A percentile compares a stretch with the other conserved stretches of the same genome.
Evolutionary conservation across 2,888 invertebrate species (phyloP).

Genomic region (Drosophila emarginata): DNA sequence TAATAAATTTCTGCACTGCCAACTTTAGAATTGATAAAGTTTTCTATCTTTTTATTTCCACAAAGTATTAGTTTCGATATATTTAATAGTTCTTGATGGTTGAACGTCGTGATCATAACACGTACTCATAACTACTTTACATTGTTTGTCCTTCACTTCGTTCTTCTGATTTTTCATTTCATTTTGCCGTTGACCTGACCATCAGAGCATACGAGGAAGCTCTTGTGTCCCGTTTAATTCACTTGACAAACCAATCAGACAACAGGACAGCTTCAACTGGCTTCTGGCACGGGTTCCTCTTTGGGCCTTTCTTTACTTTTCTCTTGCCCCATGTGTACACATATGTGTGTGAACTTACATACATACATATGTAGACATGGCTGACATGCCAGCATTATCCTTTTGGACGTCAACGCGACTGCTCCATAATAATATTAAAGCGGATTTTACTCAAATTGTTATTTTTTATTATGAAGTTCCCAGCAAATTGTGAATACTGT

Average conservation of each 20-base stretch:
- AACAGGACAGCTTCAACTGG: slow-evolving; percentile 1
- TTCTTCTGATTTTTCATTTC: slow-evolving; percentile 10
- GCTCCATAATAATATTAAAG: slow-evolving; percentile 71
- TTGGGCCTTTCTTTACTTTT: slow-evolving; percentile 23
- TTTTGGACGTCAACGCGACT: slow-evolving; percentile 36
- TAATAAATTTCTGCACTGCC: too few species aligned
- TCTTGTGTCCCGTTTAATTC: slow-evolving; percentile 46
- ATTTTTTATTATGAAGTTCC: slow-evolving; percentile 56
- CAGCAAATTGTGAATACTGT: too few species aligned
- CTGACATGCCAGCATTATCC: slow-evolving; percentile 55
- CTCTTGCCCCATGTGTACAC: neutral
- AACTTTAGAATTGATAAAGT: neutral
- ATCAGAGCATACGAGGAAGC: neutral
- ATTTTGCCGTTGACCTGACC: slow-evolving; percentile 3
- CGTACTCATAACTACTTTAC: slow-evolving; percentile 6
- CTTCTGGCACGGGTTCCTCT: slow-evolving; percentile 6
- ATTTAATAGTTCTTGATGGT: neutral
- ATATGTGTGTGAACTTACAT: neutral
- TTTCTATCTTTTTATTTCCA: neutral
- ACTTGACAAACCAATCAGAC: slow-evolving; percentile 58
- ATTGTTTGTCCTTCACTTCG: slow-evolving; percentile 7
- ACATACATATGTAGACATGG: slow-evolving; percentile 21
- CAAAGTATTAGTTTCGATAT: neutral
- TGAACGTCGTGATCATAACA: neutral
- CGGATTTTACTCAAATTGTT: slow-evolving; percentile 58